phyloP scores from a whole-genome alignment of 2,888 invertebrate species.

The Drosophila acutilabella region DNA sequence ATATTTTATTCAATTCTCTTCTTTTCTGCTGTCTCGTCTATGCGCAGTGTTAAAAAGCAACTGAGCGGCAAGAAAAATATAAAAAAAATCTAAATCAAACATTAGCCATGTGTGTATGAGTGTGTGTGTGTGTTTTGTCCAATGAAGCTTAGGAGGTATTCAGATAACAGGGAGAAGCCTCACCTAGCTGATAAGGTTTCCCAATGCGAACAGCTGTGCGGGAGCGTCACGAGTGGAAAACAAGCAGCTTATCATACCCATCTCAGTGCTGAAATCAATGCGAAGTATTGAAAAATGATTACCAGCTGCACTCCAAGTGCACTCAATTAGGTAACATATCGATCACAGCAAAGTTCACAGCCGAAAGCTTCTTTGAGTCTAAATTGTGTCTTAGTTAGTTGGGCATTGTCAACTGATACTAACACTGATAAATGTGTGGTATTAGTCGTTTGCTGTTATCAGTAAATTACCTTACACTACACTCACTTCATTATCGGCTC shows the following conservation, averaged over 20 bases:
- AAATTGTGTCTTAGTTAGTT: neutral
- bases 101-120: constrained; percentile 7
- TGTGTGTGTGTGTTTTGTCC: constrained; percentile 33
- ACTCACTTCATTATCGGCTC: constrained; percentile 14
- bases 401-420: constrained; percentile 15
- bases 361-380: neutral
- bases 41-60: constrained; percentile 38
- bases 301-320: constrained; percentile 8
- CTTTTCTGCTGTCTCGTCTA: constrained; percentile 15
- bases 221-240: constrained; percentile 6
- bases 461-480: constrained; percentile 27
- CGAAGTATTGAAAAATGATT: constrained; percentile 3
- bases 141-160: constrained; percentile 50
- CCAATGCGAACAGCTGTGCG: constrained; percentile 47
- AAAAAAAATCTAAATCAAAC: constrained; percentile 30
- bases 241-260: neutral
- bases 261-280: neutral
- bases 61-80: constrained; percentile 43
- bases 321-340: constrained; percentile 25
- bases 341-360: no score
- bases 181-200: constrained; percentile 50
- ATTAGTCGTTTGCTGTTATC: constrained; percentile 39
- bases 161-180: constrained; percentile 36
- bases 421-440: constrained; percentile 31
- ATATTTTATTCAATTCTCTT: constrained; percentile 7